phyloP scores from a whole-genome alignment of 2,797 vertebrate species.

The Semotilus atromaculatus region DNA sequence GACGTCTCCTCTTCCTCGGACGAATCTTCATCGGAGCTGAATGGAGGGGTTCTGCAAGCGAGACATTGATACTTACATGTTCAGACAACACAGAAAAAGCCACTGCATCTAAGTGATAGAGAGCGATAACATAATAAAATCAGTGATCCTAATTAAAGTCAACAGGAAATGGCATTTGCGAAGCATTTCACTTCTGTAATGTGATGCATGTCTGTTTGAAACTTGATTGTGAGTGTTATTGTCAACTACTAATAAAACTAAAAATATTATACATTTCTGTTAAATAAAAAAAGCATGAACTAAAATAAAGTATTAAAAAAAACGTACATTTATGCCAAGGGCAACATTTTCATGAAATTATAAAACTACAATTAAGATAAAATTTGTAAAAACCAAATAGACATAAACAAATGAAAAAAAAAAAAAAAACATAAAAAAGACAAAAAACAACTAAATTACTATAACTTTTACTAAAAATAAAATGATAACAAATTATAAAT shows the following conservation, averaged over 20 bases:
- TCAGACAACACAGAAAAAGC: slow-evolving; percentile 1
- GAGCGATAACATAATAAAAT: neutral
- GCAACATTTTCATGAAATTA: neutral
- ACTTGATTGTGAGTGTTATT: neutral
- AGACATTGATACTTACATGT: neutral
- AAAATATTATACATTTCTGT: neutral
- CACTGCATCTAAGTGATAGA: neutral
- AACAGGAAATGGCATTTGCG: neutral
- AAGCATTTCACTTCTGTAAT: neutral
- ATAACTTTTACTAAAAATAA: neutral
- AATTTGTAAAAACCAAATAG: neutral
- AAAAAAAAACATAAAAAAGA: too few species aligned
- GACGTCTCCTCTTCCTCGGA: slow-evolving; percentile 64
- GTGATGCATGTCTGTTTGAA: neutral
- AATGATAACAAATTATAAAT: neutral
- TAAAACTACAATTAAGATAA: neutral
- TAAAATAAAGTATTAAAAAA: neutral
- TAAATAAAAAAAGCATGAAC: neutral
- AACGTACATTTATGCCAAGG: neutral
- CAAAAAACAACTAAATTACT: too few species aligned
- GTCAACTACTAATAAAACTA: neutral
- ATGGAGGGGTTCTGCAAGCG: slow-evolving; percentile 70
- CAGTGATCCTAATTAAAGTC: neutral
- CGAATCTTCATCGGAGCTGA: slow-evolving; percentile 76
- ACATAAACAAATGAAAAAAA: too few species aligned